Conservation (phyloP, 2,797 vertebrate species). For the Hydrophis major region DNA sequence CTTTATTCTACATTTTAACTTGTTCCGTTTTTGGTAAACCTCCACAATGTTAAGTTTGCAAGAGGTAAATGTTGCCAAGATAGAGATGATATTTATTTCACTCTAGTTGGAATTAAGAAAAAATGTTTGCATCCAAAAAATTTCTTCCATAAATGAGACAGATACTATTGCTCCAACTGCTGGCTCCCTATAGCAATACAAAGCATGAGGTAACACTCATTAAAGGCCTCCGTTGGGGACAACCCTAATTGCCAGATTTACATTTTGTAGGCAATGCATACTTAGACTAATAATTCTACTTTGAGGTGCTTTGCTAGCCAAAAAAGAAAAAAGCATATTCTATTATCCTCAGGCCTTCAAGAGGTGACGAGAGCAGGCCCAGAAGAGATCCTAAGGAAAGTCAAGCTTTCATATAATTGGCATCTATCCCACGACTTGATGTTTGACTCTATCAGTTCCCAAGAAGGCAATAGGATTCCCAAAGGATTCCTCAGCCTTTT, state of each 20-base stretch:
- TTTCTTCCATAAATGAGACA: slow-evolving; percentile 53
- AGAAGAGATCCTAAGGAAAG: slow-evolving; percentile 61
- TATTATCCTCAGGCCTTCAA: slow-evolving; percentile 64
- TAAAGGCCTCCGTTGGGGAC: slow-evolving; percentile 55
- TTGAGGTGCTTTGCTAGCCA: slow-evolving; percentile 61
- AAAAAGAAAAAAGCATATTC: slow-evolving; percentile 68
- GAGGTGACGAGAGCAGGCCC: slow-evolving; percentile 47
- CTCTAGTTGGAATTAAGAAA: slow-evolving; percentile 39
- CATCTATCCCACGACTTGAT: slow-evolving; percentile 61
- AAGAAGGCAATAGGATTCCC: slow-evolving; percentile 57
- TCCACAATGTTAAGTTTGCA: slow-evolving; percentile 34
- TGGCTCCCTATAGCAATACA: slow-evolving; percentile 65
- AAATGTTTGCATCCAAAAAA: slow-evolving; percentile 56
- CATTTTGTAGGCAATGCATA: slow-evolving; percentile 65
- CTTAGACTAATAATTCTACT: slow-evolving; percentile 70
- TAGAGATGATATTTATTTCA: slow-evolving; percentile 43
- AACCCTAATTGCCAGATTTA: slow-evolving; percentile 69
- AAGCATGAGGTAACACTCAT: slow-evolving; percentile 64
- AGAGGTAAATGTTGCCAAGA: slow-evolving; percentile 51
- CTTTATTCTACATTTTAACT: slow-evolving; percentile 9
- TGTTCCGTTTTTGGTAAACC: not conserved
- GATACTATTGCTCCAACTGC: slow-evolving; percentile 49
- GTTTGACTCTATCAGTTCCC: slow-evolving; percentile 64
- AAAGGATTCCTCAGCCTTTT: slow-evolving; percentile 61
- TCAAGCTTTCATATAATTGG: slow-evolving; percentile 67